Evolutionary conservation across 2,888 invertebrate species (phyloP).

Genomic region (Sesia apiformis): DNA sequence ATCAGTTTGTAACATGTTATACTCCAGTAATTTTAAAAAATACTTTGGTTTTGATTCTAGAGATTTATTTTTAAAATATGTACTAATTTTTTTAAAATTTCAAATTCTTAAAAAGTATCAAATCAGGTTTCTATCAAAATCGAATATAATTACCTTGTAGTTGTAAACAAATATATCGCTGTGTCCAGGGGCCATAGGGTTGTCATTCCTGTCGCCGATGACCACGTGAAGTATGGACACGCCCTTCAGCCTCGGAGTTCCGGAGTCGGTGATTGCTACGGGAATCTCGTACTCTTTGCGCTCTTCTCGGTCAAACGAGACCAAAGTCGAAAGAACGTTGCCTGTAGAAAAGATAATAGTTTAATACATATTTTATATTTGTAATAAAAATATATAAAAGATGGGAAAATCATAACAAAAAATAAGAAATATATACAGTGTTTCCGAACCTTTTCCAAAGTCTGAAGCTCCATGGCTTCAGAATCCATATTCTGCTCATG

Average conservation of each 20-base stretch:
- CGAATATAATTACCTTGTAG: conserved; percentile 78
- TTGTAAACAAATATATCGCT: conserved; percentile 96
- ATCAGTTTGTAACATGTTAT: too few species aligned
- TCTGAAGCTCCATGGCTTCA: too few species aligned
- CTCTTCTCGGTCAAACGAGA: conserved; percentile 89
- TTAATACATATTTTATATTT: too few species aligned
- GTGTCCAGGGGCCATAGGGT: conserved; percentile 88
- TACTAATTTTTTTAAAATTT: neutral
- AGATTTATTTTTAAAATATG: neutral
- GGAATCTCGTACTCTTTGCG: conserved; percentile 92
- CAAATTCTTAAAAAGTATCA: neutral
- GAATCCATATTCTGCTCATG: too few species aligned
- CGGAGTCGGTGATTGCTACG: conserved; percentile 91
- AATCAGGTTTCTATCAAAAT: neutral
- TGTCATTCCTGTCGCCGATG: conserved; percentile 96
- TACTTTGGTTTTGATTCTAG: neutral
- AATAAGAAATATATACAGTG: too few species aligned
- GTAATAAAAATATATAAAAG: too few species aligned
- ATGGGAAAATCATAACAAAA: too few species aligned
- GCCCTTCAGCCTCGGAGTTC: conserved; percentile 81
- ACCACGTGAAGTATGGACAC: conserved; percentile 90
- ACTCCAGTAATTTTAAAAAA: too few species aligned
- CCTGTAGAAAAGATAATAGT: conserved; percentile 29
- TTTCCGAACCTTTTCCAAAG: too few species aligned
- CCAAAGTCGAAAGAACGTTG: conserved; percentile 80